Base-by-base conservation (phyloP, 1,140 invertebrate genomes). In the Coelopa frigida region DNA sequence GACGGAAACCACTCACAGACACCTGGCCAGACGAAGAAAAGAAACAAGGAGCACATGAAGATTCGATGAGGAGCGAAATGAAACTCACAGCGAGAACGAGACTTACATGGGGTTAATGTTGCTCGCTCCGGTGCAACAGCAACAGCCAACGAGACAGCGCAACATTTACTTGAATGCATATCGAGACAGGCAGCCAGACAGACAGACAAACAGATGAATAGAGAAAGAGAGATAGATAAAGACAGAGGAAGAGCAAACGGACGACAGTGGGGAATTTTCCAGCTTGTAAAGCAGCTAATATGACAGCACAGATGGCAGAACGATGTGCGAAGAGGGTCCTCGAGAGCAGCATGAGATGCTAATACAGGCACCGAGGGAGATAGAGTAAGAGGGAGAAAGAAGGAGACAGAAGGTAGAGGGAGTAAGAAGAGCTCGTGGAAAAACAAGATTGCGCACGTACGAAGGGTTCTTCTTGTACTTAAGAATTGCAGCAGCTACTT, bases 221-320 rank as follows among this genome's bases (percentile, higher is more conserved):
- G 26, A 17, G n/a, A 42, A 14, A 31, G 24, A 42, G 17, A 42
- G 22, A 27, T 20, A 29, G 21, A 29, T 22, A 11, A 17, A 26
- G 20, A 26, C 40, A 4, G 11, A 20, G 11, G 32, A 14, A 29
- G 20, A 42, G 6, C 7, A 26, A 10, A 26, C 10, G 32, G 15
- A 15, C n/a, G 24, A 42, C 20, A 15, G 27, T 8, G 32, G 40
- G 22, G 17, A 42, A 42, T 42, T 26, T 42, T 42, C 40, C 40
- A 42, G 15, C 24, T 42, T 42, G 40, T 42, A 42, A 42, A 42
- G 22, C n/a, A 42, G 40, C 24, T 42, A 42, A 42, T 42, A 29
- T 14, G 40, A 42, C 23, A 29, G 23, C 8, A 29, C n/a, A 29
- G 40, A 42, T 42, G 32, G 24, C 21, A 31, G 32, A 42, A 42